Conservation (phyloP, 2,888 invertebrate species). For the Noctuana brunneofusca region DNA sequence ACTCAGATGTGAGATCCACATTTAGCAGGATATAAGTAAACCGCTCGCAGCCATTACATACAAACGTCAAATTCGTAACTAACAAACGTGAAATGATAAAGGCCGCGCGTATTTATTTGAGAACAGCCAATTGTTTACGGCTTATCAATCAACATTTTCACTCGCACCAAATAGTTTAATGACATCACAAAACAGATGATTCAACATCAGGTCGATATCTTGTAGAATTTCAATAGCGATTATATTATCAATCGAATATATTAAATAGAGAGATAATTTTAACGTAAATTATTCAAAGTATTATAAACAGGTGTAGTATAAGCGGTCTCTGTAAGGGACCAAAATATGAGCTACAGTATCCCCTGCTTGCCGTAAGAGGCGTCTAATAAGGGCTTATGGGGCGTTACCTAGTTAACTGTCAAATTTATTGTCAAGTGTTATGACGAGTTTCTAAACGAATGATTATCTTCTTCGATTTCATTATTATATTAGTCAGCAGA, state of each 20-base stretch:
- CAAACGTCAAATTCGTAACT: constrained; percentile 2
- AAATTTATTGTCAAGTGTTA: too few relatives aligned
- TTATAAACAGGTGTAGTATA: too few relatives aligned
- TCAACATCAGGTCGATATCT: constrained; percentile 15
- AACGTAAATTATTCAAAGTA: constrained; percentile 1
- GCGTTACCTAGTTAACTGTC: too few relatives aligned
- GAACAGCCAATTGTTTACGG: constrained; percentile 14
- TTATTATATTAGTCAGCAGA: too few relatives aligned
- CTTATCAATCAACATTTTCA: constrained; percentile 11
- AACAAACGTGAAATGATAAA: constrained; percentile 10
- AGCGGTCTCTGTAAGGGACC: too few relatives aligned
- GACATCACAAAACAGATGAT: constrained; percentile 23
- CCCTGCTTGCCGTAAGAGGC: too few relatives aligned
- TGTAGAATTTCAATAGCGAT: constrained; percentile 14
- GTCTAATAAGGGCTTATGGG: too few relatives aligned
- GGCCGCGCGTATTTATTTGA: constrained; percentile 17
- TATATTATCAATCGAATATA: constrained; percentile 11
- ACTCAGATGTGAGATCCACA: not conserved
- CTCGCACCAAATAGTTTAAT: constrained; percentile 16
- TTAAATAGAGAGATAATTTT: constrained; percentile 15
- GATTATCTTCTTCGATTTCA: too few relatives aligned
- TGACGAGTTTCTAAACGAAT: too few relatives aligned
- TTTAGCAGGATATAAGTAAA: not conserved
- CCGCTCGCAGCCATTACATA: not conserved
- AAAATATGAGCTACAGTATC: too few relatives aligned